phyloP scores from a whole-genome alignment of 2,113 vertebrate species.

The Geococcyx californianus region DNA sequence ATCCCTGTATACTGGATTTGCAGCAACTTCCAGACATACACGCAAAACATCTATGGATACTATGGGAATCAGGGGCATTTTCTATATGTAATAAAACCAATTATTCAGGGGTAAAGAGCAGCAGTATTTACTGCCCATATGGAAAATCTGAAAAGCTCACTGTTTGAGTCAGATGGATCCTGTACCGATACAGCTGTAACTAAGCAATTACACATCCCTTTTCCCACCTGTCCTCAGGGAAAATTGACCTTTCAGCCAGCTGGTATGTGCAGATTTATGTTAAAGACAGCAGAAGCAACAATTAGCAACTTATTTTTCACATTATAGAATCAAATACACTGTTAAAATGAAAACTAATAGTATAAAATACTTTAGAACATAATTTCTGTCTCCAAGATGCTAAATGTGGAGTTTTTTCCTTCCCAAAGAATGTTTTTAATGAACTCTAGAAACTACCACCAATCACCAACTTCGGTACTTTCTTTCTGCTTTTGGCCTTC shows the following conservation, averaged over 20 bases:
- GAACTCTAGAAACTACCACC: conserved; percentile 3
- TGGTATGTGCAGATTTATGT: background rate
- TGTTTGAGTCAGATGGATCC: background rate
- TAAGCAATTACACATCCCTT: background rate
- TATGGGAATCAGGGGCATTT: background rate
- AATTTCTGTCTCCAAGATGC: conserved; percentile 8
- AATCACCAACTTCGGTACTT: background rate
- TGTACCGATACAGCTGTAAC: background rate
- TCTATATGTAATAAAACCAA: background rate
- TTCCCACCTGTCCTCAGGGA: background rate
- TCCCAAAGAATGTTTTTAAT: background rate
- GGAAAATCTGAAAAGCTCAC: background rate
- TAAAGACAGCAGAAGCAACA: background rate
- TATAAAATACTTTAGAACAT: conserved; percentile 59
- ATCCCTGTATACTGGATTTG: background rate
- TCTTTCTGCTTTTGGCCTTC: background rate
- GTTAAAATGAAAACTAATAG: conserved; percentile 29
- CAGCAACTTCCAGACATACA: background rate
- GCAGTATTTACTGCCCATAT: background rate
- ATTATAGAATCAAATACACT: conserved; percentile 55
- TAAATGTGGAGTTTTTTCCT: background rate
- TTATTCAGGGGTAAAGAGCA: background rate
- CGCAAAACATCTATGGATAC: background rate
- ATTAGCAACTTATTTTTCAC: conserved; percentile 59
- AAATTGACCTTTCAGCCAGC: background rate